These are phyloP conservation scores for Rhingia campestris DNA, from an alignment of 2,888 invertebrate species.

Conservation along the genomic window DNA sequence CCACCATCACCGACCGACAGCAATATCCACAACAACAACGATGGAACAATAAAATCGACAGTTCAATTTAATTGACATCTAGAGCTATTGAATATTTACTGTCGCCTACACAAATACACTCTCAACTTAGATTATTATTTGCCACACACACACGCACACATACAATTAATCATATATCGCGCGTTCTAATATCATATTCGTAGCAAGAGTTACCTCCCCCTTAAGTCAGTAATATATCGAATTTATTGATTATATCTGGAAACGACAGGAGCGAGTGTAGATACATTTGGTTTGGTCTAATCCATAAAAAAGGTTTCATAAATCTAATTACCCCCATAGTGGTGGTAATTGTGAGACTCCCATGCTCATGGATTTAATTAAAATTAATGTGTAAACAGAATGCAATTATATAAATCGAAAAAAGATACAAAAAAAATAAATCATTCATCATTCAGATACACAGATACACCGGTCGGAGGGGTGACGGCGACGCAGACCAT, in stretches of 20 bases:
- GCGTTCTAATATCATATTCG: background rate
- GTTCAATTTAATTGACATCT: conserved; percentile 72
- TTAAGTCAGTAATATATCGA: conserved; percentile 30
- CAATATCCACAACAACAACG: conserved; percentile 24
- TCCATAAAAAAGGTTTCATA: conserved; percentile 20
- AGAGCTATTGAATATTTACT: conserved; percentile 59
- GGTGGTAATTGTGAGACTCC: background rate
- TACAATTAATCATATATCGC: background rate
- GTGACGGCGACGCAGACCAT: conserved; percentile 6
- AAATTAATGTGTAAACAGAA: conserved; percentile 67
- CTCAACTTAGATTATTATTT: background rate
- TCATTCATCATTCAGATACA: conserved; percentile 27
- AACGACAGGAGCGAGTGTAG: background rate
- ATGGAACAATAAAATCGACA: conserved; percentile 34
- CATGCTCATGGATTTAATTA: conserved; percentile 53
- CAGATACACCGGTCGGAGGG: conserved; percentile 1
- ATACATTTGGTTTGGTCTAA: conserved; percentile 1
- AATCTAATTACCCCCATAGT: conserved; percentile 56
- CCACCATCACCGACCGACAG: background rate
- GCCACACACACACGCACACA: background rate
- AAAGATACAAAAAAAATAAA: conserved; percentile 15
- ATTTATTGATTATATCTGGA: conserved; percentile 58
- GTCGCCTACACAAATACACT: conserved; percentile 23
- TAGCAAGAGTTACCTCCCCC: conserved; percentile 16
- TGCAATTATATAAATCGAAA: conserved; percentile 64